phyloP scores from a whole-genome alignment of 2,797 vertebrate genomes.

The Yasuhikotakia modesta region DNA sequence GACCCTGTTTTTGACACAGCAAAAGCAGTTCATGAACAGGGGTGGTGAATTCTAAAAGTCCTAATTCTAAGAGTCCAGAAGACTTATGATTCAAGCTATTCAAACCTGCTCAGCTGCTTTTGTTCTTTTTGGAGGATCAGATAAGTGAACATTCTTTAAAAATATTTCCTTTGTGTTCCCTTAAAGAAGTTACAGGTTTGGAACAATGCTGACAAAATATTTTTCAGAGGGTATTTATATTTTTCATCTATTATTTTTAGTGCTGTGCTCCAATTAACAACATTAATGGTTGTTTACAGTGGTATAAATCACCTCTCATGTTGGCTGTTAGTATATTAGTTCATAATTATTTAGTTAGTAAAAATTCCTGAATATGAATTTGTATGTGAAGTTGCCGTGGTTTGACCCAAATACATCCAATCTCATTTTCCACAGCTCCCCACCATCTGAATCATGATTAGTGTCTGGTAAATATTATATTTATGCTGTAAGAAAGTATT shows the following conservation, averaged over 20 bases:
- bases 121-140: not conserved
- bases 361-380: constrained; percentile 8
- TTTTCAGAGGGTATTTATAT: too few species aligned
- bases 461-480: constrained; percentile 65
- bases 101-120: not conserved
- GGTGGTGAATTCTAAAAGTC: too few species aligned
- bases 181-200: not conserved
- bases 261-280: not conserved
- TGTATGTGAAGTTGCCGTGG: not conserved
- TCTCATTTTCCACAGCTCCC: constrained; percentile 74
- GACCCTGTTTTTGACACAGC: not conserved
- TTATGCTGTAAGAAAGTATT: constrained; percentile 65
- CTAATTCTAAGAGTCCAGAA: not conserved
- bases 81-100: not conserved
- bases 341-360: too few species aligned
- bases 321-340: too few species aligned
- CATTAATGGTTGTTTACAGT: not conserved
- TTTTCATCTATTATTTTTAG: not conserved
- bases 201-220: not conserved
- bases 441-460: constrained; percentile 68
- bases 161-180: not conserved
- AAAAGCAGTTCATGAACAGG: not conserved
- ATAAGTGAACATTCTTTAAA: not conserved
- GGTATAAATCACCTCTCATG: not conserved
- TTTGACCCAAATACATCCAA: constrained; percentile 53